Base-by-base conservation (phyloP, 2,797 vertebrate species). In the Melanotaenia maccullochi region DNA sequence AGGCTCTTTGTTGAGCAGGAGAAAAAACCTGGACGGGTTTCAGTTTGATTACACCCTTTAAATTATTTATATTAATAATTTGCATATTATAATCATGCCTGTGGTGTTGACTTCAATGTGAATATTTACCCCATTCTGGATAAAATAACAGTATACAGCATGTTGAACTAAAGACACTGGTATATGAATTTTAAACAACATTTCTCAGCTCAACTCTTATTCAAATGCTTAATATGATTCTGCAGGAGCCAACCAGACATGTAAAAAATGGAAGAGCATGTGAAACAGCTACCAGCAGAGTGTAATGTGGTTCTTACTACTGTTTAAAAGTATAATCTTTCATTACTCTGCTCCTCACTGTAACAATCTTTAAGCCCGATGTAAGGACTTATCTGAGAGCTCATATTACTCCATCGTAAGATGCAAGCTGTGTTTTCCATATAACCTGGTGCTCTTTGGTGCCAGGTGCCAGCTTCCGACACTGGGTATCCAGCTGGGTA, bases 361-460 rank as follows among this genome's bases (percentile, higher is more conserved):
- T 7, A 18, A 51, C 9, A 49, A 49, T 22, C 44, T n/a, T 22
- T n/a, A 22, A 49, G 12, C 11, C 12, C 11, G 14, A 42, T 38
- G 40, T 42, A 42, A 16, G 40, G 40, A 42, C 14, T 44, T 44
- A 44, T 7, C 4, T 18, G 18, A 44, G 42, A 18, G 42, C 16
- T 44, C 6, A 14, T 13, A 28, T 14, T 14, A 20, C 18, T 35
- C 4, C 3, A 4, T 12, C 5, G 42, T 65, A 24, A 54, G 11
- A 30, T 55, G 1, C 3, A 47, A 28, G 24, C 2, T 32, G 60
- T 44, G 20, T 4, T 25, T 55, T 61, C 1, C 49, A 24, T 25
- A 2, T 84, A 87, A 97, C 96, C 95, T 96, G 92, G 82, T 96
- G 93, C 71, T 97, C 95, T 87, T 96, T 94, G 73, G 96, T 95